Conservation (phyloP, 1,140 invertebrate genomes). For the Neodiprion lecontei region DNA sequence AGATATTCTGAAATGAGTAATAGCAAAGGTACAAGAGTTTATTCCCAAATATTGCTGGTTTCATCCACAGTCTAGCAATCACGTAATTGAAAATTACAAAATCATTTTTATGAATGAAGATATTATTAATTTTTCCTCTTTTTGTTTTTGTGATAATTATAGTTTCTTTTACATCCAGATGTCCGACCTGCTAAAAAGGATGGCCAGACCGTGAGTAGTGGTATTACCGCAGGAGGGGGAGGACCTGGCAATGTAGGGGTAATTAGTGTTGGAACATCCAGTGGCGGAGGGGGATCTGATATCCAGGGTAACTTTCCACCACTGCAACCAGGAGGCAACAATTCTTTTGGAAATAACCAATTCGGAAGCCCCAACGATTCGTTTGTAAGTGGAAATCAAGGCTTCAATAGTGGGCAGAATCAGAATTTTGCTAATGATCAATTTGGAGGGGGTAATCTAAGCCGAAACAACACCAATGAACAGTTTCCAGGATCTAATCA, state of each 20-base stretch:
- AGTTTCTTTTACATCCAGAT: constrained; percentile 50
- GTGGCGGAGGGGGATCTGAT: constrained; percentile 19
- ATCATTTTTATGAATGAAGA: too few relatives aligned
- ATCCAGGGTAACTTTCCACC: background rate
- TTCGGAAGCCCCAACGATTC: background rate
- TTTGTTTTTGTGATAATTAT: too few relatives aligned
- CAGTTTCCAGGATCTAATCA: constrained; percentile 17
- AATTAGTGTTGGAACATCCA: constrained; percentile 24
- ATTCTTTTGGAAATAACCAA: constrained; percentile 34
- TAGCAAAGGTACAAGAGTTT: too few relatives aligned
- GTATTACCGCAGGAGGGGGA: constrained; percentile 34
- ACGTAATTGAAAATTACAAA: too few relatives aligned
- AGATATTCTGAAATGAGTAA: too few relatives aligned
- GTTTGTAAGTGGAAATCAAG: constrained; percentile 40
- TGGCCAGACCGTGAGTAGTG: constrained; percentile 36
- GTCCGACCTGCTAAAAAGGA: constrained; percentile 65
- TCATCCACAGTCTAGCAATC: too few relatives aligned
- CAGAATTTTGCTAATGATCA: constrained; percentile 35
- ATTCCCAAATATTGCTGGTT: too few relatives aligned
- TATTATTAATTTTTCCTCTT: too few relatives aligned
- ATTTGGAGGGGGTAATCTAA: constrained; percentile 28
- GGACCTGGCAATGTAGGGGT: constrained; percentile 23
- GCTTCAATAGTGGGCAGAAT: constrained; percentile 33
- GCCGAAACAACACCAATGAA: constrained; percentile 17
- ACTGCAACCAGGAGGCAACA: constrained; percentile 14